phyloP scores from a whole-genome alignment of 1,140 invertebrate genomes.

The Hestina assimilis region DNA sequence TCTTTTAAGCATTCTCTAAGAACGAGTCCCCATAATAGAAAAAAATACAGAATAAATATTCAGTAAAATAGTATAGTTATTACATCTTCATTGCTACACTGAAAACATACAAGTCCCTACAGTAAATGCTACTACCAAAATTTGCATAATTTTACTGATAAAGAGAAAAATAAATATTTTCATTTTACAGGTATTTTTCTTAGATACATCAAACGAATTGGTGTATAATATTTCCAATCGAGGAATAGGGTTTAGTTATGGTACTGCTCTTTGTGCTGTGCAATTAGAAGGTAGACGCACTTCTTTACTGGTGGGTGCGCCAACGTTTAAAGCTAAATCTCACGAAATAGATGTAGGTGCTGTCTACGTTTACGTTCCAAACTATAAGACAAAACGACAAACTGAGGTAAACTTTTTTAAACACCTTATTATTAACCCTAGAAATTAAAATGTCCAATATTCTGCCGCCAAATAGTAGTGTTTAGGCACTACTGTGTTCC shows the following conservation, averaged over 20 bases:
- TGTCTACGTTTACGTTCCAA: constrained; percentile 43
- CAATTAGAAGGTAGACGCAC: constrained; percentile 15
- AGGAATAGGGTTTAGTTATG: constrained; percentile 37
- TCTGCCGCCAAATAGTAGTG: no score
- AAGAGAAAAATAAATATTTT: constrained; percentile 10
- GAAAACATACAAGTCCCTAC: no score
- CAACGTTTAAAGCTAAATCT: constrained; percentile 26
- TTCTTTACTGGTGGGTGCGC: constrained; percentile 50
- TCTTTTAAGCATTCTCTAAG: no score
- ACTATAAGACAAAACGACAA: neutral
- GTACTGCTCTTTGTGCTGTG: constrained; percentile 33
- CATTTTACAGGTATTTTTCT: constrained; percentile 40
- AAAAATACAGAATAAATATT: no score
- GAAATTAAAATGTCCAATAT: no score
- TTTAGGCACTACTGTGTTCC: no score
- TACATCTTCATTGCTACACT: no score
- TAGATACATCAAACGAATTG: neutral
- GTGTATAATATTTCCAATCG: constrained; percentile 12
- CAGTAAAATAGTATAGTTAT: no score
- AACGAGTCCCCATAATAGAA: no score
- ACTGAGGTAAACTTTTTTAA: constrained; percentile 26
- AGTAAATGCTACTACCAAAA: no score
- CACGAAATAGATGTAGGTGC: constrained; percentile 36
- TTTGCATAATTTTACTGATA: no score
- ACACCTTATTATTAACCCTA: no score